Percentiles rank a stretch among this genome's conserved stretches.
Conservation (phyloP, 2,888 invertebrate species). For the Heterodera filipjevi region DNA sequence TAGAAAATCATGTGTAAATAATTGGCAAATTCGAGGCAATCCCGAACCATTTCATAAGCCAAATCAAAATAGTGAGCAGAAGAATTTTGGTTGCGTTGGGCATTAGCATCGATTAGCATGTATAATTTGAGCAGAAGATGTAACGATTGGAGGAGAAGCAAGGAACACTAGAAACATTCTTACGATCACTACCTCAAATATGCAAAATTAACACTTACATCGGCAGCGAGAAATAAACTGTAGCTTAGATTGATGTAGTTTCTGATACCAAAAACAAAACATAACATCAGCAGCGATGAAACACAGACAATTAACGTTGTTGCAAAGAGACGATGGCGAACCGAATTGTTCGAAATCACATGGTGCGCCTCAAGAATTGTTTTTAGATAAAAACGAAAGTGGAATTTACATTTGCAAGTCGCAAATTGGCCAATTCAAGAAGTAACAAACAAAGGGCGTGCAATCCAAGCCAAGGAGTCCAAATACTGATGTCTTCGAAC, state of each 20-base stretch:
- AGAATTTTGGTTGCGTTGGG: conserved; percentile 28
- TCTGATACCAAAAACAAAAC: conserved; percentile 30
- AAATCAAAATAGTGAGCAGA: conserved; percentile 34
- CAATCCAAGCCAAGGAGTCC: conserved; percentile 44
- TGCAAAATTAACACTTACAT: conserved; percentile 33
- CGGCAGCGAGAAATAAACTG: conserved; percentile 41
- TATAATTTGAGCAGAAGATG: conserved; percentile 35
- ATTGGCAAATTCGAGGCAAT: conserved; percentile 42
- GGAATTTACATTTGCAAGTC: conserved; percentile 43
- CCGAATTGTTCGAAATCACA: conserved; percentile 35
- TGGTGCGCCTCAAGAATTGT: conserved; percentile 35
- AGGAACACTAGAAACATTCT: conserved; percentile 27
- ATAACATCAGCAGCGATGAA: conserved; percentile 37
- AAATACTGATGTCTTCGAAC: conserved; percentile 43
- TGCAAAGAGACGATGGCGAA: conserved; percentile 32
- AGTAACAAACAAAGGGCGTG: conserved; percentile 39
- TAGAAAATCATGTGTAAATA: conserved; percentile 49
- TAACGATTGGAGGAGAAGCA: conserved; percentile 33
- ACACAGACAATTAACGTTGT: conserved; percentile 26
- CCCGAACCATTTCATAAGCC: conserved; percentile 30
- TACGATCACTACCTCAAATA: not conserved
- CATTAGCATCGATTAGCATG: conserved; percentile 26
- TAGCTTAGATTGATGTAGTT: conserved; percentile 38
- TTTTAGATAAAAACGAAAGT: not conserved
- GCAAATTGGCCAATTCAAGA: conserved; percentile 37